Evolutionary conservation across 2,797 vertebrate species (phyloP).

Genomic region (Lepidocolaptes lacrymiger): DNA sequence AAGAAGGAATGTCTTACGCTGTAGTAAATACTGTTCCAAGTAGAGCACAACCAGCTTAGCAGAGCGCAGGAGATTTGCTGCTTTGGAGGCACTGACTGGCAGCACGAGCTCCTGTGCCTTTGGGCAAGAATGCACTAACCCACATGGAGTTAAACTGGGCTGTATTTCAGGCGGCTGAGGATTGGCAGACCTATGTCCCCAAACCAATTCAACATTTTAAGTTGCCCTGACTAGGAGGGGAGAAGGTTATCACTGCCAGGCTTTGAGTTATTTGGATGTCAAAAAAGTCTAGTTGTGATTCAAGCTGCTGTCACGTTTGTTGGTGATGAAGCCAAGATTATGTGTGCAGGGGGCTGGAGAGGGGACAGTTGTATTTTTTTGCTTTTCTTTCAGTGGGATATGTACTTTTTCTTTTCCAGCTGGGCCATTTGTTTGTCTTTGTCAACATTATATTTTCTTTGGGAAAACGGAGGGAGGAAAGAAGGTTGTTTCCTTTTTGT

Average conservation of each 20-base stretch:
- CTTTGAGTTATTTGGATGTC: neutral
- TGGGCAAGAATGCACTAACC: neutral
- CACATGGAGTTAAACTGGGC: neutral
- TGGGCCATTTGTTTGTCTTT: neutral
- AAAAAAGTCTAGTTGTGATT: neutral
- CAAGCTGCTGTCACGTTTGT: neutral
- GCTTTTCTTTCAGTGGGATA: neutral
- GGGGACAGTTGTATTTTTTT: fast-evolving
- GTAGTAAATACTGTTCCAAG: slow-evolving; percentile 34
- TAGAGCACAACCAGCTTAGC: neutral
- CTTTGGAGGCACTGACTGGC: neutral
- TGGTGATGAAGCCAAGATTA: neutral
- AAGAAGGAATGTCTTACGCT: neutral
- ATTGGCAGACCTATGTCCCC: neutral
- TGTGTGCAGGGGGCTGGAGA: neutral
- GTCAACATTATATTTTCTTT: neutral
- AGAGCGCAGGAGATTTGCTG: neutral
- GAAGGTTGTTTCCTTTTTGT: neutral
- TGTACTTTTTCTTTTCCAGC: neutral
- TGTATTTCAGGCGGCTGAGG: neutral
- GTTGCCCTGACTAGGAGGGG: neutral
- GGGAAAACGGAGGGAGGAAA: neutral
- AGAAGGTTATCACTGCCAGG: slow-evolving; percentile 9
- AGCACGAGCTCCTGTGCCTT: neutral
- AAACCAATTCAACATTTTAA: neutral